These are phyloP conservation scores for Pachypeltis micranthus DNA, from an alignment of 1,140 invertebrate species.

Conservation along the genomic window DNA sequence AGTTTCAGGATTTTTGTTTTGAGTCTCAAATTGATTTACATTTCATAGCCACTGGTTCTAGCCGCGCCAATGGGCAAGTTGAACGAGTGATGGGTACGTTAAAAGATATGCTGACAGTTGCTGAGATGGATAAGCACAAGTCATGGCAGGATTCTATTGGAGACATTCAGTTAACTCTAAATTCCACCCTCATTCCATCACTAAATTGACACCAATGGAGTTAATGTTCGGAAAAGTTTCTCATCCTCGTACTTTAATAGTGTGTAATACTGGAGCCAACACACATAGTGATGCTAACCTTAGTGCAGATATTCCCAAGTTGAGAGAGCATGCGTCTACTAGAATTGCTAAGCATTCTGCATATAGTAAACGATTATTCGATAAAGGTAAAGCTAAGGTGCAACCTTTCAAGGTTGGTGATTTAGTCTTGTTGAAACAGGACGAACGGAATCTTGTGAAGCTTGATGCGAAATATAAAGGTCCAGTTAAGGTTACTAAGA, in stretches of 20 bases:
- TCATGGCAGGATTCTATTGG: neutral
- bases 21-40: no score
- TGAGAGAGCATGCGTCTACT: neutral
- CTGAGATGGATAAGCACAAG: no score
- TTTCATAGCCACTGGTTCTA: no score
- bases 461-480: neutral
- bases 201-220: neutral
- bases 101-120: no score
- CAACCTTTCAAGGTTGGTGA: constrained; percentile 8
- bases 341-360: neutral
- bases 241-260: neutral
- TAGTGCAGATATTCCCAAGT: neutral
- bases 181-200: neutral
- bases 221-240: constrained; percentile 1
- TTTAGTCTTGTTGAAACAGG: neutral
- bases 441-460: neutral
- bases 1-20: constrained; percentile 30
- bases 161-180: neutral
- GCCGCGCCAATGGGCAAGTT: no score
- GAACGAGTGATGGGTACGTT: no score
- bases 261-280: neutral
- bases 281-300: neutral
- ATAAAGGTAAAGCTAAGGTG: constrained; percentile 4
- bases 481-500: constrained; percentile 2
- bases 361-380: neutral